Evolutionary conservation across 1,140 invertebrate genomes (phyloP), one percentile per base, ranked within the genome.

Genomic region (Gryon sp.): DNA sequence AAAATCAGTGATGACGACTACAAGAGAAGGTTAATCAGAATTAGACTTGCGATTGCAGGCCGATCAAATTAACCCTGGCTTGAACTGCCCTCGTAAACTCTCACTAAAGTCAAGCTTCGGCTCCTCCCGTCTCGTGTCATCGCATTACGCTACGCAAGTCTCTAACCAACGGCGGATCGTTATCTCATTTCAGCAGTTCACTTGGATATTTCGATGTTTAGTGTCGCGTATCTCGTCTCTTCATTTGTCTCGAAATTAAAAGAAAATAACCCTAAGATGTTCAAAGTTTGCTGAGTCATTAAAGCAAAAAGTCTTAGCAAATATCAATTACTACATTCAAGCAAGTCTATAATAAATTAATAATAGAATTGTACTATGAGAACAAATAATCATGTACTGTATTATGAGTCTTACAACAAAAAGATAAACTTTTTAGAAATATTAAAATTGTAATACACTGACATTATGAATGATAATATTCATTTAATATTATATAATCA

Each of bases 31-130:
- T 82, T 86, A 86, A 87, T 87, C 85, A 87, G 83, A 82, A 83
- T 86, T 84, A 85, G 81, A 83, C 82, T 80, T 70, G 78, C 82
- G 80, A 86, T 86, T 86, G 83, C 85, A 79, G 83, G 83, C 80
- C 83, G 84, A 87, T 87, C 85, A 82, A 86, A 87, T 86, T 87
- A 87, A 86, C 83, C 83, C 76, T 79, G 79, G 83, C 78, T 85
- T 83, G 76, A 79, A 83, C 84, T 81, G 80, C 80, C 84, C 84
- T 87, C 86, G 80, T 87, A 87, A 87, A 87, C 84, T 86, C 84
- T 85, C 86, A 83, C 84, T 85, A 87, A 87, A 87, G 85, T 87
- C 84, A 86, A 82, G 77, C 80, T 80, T 76, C 62, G 63, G 72
- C 84, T 87, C 86, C 86, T 85, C 86, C 86, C 83, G 84, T 85